These are phyloP conservation scores for Perccottus glenii DNA, from an alignment of 2,113 vertebrate genomes.

Conservation along the genomic window DNA sequence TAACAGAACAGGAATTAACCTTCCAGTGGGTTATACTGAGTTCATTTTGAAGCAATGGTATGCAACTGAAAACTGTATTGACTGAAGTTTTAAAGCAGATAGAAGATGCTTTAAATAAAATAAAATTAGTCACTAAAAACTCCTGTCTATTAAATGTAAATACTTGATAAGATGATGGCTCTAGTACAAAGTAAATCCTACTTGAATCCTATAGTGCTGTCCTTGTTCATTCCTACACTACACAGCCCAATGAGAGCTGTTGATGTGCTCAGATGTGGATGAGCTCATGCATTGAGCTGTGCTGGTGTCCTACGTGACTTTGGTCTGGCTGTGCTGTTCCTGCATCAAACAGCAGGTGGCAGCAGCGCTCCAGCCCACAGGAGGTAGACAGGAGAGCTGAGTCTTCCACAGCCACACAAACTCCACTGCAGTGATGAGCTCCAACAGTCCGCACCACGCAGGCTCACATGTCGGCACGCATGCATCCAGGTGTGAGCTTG, in stretches of 20 bases:
- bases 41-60: too few relatives aligned
- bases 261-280: conserved; percentile 52
- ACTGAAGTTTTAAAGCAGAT: too few relatives aligned
- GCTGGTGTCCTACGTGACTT: conserved; percentile 72
- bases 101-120: too few relatives aligned
- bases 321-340: conserved; percentile 29
- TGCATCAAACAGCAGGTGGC: conserved; percentile 67
- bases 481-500: conserved; percentile 42
- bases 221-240: conserved; percentile 28
- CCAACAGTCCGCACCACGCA: neutral
- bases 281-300: conserved; percentile 66
- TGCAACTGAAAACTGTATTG: too few relatives aligned
- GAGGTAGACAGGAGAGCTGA: neutral
- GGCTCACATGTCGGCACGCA: conserved; percentile 56
- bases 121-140: too few relatives aligned
- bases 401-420: neutral
- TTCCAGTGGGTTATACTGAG: too few relatives aligned
- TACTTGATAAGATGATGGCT: neutral
- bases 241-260: conserved; percentile 18
- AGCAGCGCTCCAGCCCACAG: conserved; percentile 47
- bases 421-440: too few relatives aligned
- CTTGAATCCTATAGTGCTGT: conserved; percentile 17
- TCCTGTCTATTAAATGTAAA: too few relatives aligned
- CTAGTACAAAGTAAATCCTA: neutral
- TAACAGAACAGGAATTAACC: too few relatives aligned